phyloP scores from a whole-genome alignment of 2,888 invertebrate species.

The Polyommatus iphigenia region DNA sequence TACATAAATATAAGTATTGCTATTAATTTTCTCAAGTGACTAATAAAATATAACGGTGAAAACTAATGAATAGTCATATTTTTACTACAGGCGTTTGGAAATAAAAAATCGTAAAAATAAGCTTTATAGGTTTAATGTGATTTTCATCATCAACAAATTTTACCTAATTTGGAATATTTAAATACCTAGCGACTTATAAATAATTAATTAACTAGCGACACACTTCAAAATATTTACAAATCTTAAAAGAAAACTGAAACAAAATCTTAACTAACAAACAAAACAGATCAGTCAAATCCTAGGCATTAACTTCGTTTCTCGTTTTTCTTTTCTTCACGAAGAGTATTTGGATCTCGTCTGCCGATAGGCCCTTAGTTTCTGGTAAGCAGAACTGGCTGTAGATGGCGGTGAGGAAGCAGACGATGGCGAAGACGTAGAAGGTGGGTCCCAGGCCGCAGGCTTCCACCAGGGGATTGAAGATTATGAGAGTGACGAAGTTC shows the following conservation, averaged over 20 bases:
- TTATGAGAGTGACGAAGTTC: slow-evolving; percentile 62
- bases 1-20: too few relatives aligned
- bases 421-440: slow-evolving; percentile 63
- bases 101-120: too few relatives aligned
- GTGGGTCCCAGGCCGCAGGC: slow-evolving; percentile 58
- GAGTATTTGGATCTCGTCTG: slow-evolving; percentile 60
- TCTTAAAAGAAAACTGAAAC: not conserved
- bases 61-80: too few relatives aligned
- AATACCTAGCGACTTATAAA: too few relatives aligned
- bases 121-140: too few relatives aligned
- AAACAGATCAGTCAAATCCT: not conserved
- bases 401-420: slow-evolving; percentile 58
- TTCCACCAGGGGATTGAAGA: slow-evolving; percentile 62
- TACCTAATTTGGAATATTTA: too few relatives aligned
- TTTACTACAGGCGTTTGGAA: too few relatives aligned
- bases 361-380: slow-evolving; percentile 71
- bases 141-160: too few relatives aligned
- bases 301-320: slow-evolving; percentile 36
- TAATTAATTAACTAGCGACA: too few relatives aligned
- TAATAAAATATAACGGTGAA: too few relatives aligned
- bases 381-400: slow-evolving; percentile 64
- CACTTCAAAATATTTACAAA: not conserved
- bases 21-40: too few relatives aligned
- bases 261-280: too few relatives aligned
- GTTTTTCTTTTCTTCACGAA: slow-evolving; percentile 53